Evolutionary conservation across 2,888 invertebrate species (phyloP).

Genomic region (Drosophila buzzatii): DNA sequence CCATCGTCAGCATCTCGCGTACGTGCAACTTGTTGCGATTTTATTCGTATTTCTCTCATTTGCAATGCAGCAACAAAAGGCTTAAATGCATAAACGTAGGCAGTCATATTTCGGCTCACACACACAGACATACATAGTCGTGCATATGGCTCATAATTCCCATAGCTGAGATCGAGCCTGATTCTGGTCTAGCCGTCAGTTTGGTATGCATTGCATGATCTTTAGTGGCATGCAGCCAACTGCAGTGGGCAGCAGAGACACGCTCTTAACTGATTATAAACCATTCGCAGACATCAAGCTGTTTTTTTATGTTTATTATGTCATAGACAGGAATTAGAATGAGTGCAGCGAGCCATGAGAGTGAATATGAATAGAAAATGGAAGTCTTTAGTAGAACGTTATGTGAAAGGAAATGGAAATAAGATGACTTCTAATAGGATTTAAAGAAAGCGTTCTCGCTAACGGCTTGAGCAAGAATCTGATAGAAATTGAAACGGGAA

Average conservation of each 20-base stretch:
- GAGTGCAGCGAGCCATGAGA: constrained; percentile 7
- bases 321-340: constrained; percentile 28
- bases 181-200: constrained; percentile 46
- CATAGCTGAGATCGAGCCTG: constrained; percentile 52
- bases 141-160: constrained; percentile 5
- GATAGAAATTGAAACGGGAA: constrained; percentile 1
- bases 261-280: constrained; percentile 32
- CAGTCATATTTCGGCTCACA: constrained; percentile 55
- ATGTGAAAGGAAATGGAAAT: constrained; percentile 6
- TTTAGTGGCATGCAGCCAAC: constrained; percentile 30
- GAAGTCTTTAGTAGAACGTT: constrained; percentile 12
- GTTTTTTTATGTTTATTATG: constrained; percentile 18
- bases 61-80: constrained; percentile 65
- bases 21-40: constrained; percentile 75
- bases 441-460: constrained; percentile 4
- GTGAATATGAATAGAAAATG: constrained; percentile 19
- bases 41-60: constrained; percentile 41
- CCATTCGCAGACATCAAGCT: constrained; percentile 13
- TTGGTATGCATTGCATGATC: constrained; percentile 40
- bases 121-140: constrained; percentile 35
- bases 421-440: constrained; percentile 6
- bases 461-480: not conserved
- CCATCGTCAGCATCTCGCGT: constrained; percentile 42
- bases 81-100: constrained; percentile 45
- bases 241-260: constrained; percentile 34